Evolutionary conservation across 2,888 invertebrate species (phyloP), one percentile per base, ranked within the genome.

Genomic region (Gastrophysa polygoni): DNA sequence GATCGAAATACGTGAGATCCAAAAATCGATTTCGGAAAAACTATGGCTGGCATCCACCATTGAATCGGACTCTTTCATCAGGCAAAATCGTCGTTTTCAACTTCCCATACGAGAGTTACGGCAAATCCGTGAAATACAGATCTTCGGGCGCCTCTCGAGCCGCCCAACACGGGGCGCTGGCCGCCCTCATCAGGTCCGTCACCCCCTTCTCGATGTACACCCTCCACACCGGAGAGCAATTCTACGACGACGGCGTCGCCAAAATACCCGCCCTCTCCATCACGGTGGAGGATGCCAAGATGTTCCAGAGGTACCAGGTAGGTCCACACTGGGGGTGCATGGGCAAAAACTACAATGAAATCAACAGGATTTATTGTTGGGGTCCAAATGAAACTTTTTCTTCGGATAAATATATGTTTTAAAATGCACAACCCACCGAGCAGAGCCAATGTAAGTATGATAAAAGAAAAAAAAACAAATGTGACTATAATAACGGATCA

Each of bases 31-130:
- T n/a, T n/a, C n/a, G n/a, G n/a, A n/a, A n/a, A n/a, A n/a, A n/a
- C n/a, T n/a, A n/a, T n/a, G n/a, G n/a, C n/a, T n/a, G n/a, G n/a
- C n/a, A n/a, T n/a, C n/a, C n/a, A n/a, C n/a, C n/a, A n/a, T n/a
- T n/a, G n/a, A 16, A 43, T 44, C 3, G 50, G 59, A 55, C 38
- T 55, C 59, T 67, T 58, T 59, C 29, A 17, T n/a, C 28, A 62
- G 88, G 90, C 5, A 93, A 92, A 84, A 93, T 94, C 61, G 91
- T 94, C 7, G 85, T 94, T 1, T 93, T 85, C 78, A 90, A 91
- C 77, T 85, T 91, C 69, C 79, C 84, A 51, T 92, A 84, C 78
- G 83, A 84, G 20, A 83, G 82, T 0, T 95, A 95, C 76, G 85
- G 87, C 0, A 81, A 83, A 71, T 88, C 91, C 0, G 91, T 89